phyloP scores from a whole-genome alignment of 2,797 vertebrate genomes.

The Pogoniulus pusillus region DNA sequence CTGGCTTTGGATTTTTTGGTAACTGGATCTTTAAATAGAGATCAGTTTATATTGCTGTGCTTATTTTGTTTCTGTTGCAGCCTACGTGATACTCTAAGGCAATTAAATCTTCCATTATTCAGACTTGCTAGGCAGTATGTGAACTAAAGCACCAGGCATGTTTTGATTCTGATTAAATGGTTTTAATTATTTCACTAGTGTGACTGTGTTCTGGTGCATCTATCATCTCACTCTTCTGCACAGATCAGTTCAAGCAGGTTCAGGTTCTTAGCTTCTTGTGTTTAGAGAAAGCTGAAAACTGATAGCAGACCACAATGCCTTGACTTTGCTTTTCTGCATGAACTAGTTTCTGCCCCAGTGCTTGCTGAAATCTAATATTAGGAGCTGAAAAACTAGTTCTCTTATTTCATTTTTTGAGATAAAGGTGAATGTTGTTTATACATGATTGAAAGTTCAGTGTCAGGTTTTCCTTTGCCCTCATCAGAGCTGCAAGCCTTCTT shows the following conservation, averaged over 20 bases:
- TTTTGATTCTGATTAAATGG: neutral
- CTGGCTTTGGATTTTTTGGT: neutral
- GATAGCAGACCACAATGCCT: neutral
- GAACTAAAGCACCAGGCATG: neutral
- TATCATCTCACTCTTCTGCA: neutral
- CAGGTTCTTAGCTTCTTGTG: neutral
- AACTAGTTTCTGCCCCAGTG: neutral
- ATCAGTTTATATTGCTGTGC: neutral
- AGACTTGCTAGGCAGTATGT: neutral
- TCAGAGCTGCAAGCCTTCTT: neutral
- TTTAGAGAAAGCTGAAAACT: neutral
- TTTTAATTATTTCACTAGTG: neutral
- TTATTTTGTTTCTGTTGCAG: neutral
- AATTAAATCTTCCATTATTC: neutral
- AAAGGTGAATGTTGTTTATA: neutral
- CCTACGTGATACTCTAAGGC: neutral
- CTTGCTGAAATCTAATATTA: neutral
- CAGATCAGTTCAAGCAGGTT: neutral
- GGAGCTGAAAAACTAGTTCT: neutral
- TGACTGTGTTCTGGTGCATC: neutral
- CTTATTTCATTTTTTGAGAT: neutral
- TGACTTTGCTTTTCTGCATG: neutral
- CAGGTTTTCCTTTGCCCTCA: neutral
- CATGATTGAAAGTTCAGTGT: neutral
- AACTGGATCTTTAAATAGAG: neutral